Evolutionary conservation across 2,113 vertebrate genomes (phyloP), one percentile per base, ranked within the genome.

Genomic region (Gnathonemus longibarbis): DNA sequence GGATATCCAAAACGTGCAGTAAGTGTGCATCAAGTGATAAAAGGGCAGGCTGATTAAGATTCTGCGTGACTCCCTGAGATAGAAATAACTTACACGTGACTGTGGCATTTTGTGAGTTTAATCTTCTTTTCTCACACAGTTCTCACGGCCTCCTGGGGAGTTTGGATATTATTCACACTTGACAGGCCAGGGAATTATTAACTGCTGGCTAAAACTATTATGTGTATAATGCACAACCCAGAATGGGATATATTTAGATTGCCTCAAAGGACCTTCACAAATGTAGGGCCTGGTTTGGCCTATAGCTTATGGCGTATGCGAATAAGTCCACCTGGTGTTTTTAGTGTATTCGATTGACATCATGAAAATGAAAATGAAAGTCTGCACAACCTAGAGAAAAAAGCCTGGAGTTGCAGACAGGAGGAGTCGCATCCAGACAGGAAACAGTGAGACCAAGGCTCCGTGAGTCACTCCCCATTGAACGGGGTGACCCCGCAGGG

Each of bases 101-200:
- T 90, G 62, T 86, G 24, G 84, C 56, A 89, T 89, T 53, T 89
- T 87, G 70, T 84, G 88, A 89, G 88, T 83, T 83, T 83, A 90
- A 91, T 93, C 93, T 89, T 85, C 87, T 88, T 93, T 88, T 93
- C 88, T 53, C 45, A 89, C 88, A 52, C 45, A 90, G 88, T 87
- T 77, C 88, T 4, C 90, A 80, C 42, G 89, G 77, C 86, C 92
- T 91, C 48, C 35, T 83, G 48, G 70, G 80, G 88, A 89, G 88
- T 74, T 83, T 8, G 27, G 70, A 84, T 77, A 89, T 89, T 83
- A 83, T 89, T 89, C 88, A 89, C 88, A 89, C 66, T 83, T 89
- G 88, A 70, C 74, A 83, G 50, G 88, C 70, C 39, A 46, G 74
- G 88, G 88, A 89, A 83, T 84, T 84, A 89, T 89, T 89, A 31